Evolutionary conservation across 2,888 invertebrate genomes (phyloP).

Genomic region (Ptychoptera contaminata): DNA sequence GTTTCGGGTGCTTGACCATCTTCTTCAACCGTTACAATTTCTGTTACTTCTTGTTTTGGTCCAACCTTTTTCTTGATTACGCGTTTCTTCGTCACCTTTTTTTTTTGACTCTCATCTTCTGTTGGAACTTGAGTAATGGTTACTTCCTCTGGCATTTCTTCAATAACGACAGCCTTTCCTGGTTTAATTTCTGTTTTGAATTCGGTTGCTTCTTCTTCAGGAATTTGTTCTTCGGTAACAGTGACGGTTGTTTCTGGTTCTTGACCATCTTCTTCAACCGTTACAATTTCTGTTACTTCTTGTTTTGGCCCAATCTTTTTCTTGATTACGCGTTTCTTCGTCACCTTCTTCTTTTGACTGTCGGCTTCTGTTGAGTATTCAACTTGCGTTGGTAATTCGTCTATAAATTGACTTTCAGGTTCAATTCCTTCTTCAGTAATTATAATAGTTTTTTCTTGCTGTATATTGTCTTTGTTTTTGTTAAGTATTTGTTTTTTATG

Average conservation of each 20-base stretch:
- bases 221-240: slow-evolving; percentile 7
- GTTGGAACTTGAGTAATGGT: too few relatives aligned
- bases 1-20: slow-evolving; percentile 18
- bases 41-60: slow-evolving; percentile 8
- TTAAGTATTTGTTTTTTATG: slow-evolving; percentile 13
- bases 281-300: too few relatives aligned
- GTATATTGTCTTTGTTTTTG: slow-evolving; percentile 23
- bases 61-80: slow-evolving; percentile 21
- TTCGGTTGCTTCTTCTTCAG: slow-evolving; percentile 8
- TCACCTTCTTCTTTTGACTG: too few relatives aligned
- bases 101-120: slow-evolving; percentile 14
- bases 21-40: slow-evolving; percentile 16
- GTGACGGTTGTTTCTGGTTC: slow-evolving; percentile 11
- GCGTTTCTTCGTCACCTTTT: slow-evolving; percentile 20
- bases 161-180: slow-evolving; percentile 27
- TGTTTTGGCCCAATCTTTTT: too few relatives aligned
- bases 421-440: slow-evolving; percentile 12
- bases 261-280: too few relatives aligned
- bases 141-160: slow-evolving; percentile 10
- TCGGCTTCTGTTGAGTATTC: slow-evolving; percentile 17
- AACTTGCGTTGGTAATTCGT: slow-evolving; percentile 14
- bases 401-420: slow-evolving; percentile 6
- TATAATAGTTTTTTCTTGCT: slow-evolving; percentile 14
- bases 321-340: too few relatives aligned
- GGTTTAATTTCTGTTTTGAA: slow-evolving; percentile 22